Conservation (phyloP, 2,797 vertebrate genomes). For the Glyptemys insculpta region DNA sequence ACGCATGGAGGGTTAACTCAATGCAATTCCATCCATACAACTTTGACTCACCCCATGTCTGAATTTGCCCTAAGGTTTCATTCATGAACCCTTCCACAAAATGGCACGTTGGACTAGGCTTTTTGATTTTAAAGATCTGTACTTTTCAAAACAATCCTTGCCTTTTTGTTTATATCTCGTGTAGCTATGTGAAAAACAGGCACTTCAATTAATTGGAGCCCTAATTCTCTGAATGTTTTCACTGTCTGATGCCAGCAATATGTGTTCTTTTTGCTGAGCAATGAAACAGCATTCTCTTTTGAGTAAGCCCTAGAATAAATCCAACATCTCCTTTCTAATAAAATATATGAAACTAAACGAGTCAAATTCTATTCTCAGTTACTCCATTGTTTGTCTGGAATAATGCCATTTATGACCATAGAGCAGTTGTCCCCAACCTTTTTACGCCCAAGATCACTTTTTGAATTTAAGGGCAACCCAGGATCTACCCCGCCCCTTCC, state of each 20-base stretch:
- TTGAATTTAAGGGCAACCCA: too few species aligned
- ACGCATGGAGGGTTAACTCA: background rate
- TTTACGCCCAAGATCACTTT: too few species aligned
- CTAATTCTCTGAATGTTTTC: background rate
- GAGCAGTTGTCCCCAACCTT: too few species aligned
- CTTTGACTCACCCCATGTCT: rapidly evolving
- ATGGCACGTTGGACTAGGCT: background rate
- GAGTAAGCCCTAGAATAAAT: background rate
- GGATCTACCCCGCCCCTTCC: too few species aligned
- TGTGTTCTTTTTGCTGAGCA: background rate
- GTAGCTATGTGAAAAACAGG: background rate
- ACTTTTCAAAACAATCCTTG: background rate
- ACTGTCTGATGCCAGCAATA: background rate
- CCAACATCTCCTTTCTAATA: background rate
- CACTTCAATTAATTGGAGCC: background rate
- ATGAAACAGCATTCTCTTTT: background rate
- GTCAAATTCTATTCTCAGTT: background rate
- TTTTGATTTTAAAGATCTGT: background rate
- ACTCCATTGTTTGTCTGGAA: background rate
- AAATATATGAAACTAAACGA: background rate
- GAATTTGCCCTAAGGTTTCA: background rate
- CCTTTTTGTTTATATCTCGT: background rate
- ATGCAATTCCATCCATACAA: background rate
- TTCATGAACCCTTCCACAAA: background rate
- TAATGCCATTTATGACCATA: background rate